phyloP scores from a whole-genome alignment of 2,113 vertebrate species.

The Gobius niger region DNA sequence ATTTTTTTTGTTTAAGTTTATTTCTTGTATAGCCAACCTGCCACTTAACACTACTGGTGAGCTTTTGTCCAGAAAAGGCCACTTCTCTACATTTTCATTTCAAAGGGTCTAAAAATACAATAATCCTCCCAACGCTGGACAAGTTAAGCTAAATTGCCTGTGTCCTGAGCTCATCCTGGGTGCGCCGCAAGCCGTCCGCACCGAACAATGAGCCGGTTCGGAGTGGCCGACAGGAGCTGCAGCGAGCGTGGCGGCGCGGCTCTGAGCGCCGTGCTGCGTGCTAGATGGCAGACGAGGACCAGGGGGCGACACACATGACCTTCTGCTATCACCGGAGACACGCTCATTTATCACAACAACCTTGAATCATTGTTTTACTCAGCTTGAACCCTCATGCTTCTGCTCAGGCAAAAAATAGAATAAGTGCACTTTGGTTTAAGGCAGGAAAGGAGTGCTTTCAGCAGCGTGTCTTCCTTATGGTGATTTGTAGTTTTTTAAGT shows the following conservation, averaged over 20 bases:
- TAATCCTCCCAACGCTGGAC: conserved; percentile 37
- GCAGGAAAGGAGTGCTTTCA: conserved; percentile 35
- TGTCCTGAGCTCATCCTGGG: conserved; percentile 31
- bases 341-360: conserved; percentile 72
- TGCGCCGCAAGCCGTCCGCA: conserved; percentile 20
- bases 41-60: not conserved
- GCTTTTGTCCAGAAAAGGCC: conserved; percentile 11
- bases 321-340: conserved; percentile 73
- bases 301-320: conserved; percentile 70
- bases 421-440: conserved; percentile 56
- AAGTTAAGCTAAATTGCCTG: conserved; percentile 41
- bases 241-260: conserved; percentile 37
- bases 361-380: conserved; percentile 75
- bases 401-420: conserved; percentile 55
- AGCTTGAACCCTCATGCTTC: conserved; percentile 62
- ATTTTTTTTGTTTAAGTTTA: not conserved
- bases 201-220: conserved; percentile 34
- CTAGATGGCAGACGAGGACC: conserved; percentile 69
- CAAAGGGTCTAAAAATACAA: conserved; percentile 26
- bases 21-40: conserved; percentile 6
- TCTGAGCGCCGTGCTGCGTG: conserved; percentile 66
- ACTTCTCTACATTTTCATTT: conserved; percentile 21
- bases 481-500: not conserved
- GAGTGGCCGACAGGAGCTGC: conserved; percentile 20
- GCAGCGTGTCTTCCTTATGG: conserved; percentile 4